Conservation (phyloP, 2,113 vertebrate genomes). For the Nyctibius bracteatus region DNA sequence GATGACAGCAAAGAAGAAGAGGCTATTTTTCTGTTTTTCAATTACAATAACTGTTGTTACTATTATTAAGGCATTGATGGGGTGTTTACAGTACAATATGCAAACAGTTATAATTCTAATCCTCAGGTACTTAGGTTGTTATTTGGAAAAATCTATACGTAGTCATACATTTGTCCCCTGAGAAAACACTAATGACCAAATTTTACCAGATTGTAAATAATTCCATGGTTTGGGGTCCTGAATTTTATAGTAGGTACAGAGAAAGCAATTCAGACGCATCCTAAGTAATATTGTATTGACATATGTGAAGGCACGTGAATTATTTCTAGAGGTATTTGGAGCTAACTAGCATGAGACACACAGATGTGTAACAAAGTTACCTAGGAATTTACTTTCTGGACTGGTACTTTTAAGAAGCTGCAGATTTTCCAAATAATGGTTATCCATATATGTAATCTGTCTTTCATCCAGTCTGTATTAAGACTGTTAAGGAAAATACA, state of each 20-base stretch:
- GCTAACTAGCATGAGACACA: accelerated
- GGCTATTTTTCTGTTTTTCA: not conserved
- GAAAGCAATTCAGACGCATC: not conserved
- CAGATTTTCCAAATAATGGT: not conserved
- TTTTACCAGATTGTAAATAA: not conserved
- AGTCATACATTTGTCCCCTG: not conserved
- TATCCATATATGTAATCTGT: not conserved
- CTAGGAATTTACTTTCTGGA: not conserved
- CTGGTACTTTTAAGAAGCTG: not conserved
- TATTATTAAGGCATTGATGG: not conserved
- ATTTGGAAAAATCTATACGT: not conserved
- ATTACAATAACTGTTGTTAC: not conserved
- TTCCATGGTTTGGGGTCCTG: not conserved
- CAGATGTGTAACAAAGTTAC: not conserved
- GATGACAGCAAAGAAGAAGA: not conserved
- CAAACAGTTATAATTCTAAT: not conserved
- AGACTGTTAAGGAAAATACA: not conserved
- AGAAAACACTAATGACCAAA: not conserved
- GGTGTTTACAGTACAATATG: not conserved
- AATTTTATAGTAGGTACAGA: not conserved
- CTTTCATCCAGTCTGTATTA: not conserved
- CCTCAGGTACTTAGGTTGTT: not conserved
- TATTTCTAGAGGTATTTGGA: not conserved
- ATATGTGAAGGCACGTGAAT: not conserved
- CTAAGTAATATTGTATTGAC: not conserved